phyloP scores from a whole-genome alignment of 2,888 invertebrate genomes.

The Lycia hirtaria region DNA sequence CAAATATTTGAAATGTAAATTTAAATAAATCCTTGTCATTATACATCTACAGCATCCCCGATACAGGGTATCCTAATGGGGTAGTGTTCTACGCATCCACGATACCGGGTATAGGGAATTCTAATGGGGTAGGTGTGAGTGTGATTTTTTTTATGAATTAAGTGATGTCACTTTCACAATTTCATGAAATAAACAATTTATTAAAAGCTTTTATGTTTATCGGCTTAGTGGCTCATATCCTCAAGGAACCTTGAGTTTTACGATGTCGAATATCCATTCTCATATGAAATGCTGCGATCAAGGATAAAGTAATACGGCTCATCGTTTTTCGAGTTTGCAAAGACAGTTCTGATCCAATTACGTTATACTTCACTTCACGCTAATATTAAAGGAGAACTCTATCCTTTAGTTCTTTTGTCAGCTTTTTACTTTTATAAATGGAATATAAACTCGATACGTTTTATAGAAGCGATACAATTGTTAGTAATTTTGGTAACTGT shows the following conservation, averaged over 20 bases:
- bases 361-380: background rate
- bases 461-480: too few relatives aligned
- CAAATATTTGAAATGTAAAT: too few relatives aligned
- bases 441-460: too few relatives aligned
- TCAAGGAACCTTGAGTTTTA: conserved; percentile 13
- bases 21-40: too few relatives aligned
- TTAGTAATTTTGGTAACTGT: too few relatives aligned
- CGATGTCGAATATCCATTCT: conserved; percentile 9
- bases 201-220: background rate
- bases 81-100: too few relatives aligned
- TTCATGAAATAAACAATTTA: background rate
- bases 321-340: conserved; percentile 9
- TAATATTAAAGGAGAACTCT: background rate
- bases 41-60: too few relatives aligned
- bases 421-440: too few relatives aligned
- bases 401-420: too few relatives aligned
- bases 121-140: too few relatives aligned
- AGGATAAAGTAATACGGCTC: conserved; percentile 14
- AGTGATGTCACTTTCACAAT: background rate
- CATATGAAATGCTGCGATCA: conserved; percentile 8
- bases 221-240: background rate
- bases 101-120: too few relatives aligned
- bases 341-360: conserved; percentile 2
- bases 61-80: too few relatives aligned
- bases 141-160: background rate